Evolutionary conservation across 2,888 invertebrate genomes (phyloP), one percentile per base, ranked within the genome.

Genomic region (Lithodes maja): DNA sequence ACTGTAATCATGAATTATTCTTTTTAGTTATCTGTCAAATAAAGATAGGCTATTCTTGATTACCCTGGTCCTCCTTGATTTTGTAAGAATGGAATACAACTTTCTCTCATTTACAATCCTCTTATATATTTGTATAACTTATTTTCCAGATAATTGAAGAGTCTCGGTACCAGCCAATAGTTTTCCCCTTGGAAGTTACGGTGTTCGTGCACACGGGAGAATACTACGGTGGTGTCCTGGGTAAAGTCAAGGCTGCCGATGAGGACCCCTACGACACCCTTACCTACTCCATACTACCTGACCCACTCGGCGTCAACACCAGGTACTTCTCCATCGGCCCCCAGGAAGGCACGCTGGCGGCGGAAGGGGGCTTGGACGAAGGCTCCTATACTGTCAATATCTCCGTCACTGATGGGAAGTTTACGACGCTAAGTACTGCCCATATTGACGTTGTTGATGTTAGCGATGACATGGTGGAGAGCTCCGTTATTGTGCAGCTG

Each of bases 241-340:
- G 99, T 0, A 96, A 96, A 93, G 96, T 99, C 54, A 96, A 96
- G 93, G 98, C 98, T 0, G 96, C 96, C 9, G 99, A 99, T 94
- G 97, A 97, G 93, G 99, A 99, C 94, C 96, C 97, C 86, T 98
- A 98, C 94, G 99, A 99, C 94, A 96, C 96, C 15, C 95, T 99
- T n/a, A 94, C 95, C 0, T 99, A 95, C 93, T 95, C 95, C 50
- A 94, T 98, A 74, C 95, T 94, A 7, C 93, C 94, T 12, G 86
- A 86, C 68, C 61, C 74, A 3, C 53, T 74, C 7, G 84, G 89
- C 49, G 55, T 85, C 50, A 87, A 82, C 75, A 74, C 81, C 0
- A 80, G 87, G 50, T 91, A 91, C 82, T 98, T 98, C 93, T 95
- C 96, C 93, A 96, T 99, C 87, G 97, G 97, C 93, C 94, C 96